Base-by-base conservation (phyloP, 2,888 invertebrate genomes). In the Tenthredo amoena region DNA sequence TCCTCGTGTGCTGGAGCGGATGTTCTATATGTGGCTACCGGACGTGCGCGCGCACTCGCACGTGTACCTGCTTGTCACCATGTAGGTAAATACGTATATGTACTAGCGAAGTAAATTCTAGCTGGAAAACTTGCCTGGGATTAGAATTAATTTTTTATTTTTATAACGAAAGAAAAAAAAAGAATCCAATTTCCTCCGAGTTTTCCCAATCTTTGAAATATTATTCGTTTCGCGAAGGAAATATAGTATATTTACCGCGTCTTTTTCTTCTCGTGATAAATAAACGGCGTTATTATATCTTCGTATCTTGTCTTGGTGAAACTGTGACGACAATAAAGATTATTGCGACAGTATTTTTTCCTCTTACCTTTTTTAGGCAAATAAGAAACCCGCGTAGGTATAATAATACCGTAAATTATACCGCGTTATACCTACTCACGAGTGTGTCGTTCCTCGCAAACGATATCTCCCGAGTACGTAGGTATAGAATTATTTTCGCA, bases 21-120 rank as follows among this genome's bases (percentile, higher is more conserved):
- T 92, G 91, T 92, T 91, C 91, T 92, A 91, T 92, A 91, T 90
- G 90, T 89, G 91, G 90, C 88, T 88, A 90, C 92, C 92, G 92
- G 92, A 92, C 89, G 92, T 83, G 86, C 77, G 47, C 77, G 47
- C 77, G 81, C 81, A 86, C 87, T 87, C 87, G 86, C 87, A 85
- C 86, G 86, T 87, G 87, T 91, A 90, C 90, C 89, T 89, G 89
- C 34, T 12, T 50, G 18, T 43, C 15, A 3, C 50, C 31, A 31
- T 31, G 43, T 43, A 21, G 31, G 26, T 47, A 47, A 3, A 18
- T 26, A n/a, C 21, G 43, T 21, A 4, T 43, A 12, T 34, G 18
- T 26, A 43, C 12, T 47, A 74, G 0, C 10, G 26, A 43, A 74
- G 10, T 4, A 18, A 68, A 68, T 34, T 68, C 1, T 26, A 34